phyloP scores from a whole-genome alignment of 2,797 vertebrate species.

The Phoxinus dragarum region DNA sequence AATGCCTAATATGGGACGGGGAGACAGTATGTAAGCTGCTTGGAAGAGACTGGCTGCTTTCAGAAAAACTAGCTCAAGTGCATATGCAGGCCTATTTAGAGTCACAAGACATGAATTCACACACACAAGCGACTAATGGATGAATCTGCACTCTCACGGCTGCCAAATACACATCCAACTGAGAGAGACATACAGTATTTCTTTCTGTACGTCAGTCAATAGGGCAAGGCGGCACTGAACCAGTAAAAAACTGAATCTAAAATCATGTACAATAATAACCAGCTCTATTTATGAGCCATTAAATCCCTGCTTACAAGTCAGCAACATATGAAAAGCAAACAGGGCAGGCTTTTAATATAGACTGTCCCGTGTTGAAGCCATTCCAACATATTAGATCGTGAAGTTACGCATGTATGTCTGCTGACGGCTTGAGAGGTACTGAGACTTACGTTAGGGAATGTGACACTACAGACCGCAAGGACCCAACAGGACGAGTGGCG shows the following conservation, averaged over 20 bases:
- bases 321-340: slow-evolving; percentile 8
- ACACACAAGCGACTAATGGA: neutral
- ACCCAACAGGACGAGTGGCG: neutral
- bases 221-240: neutral
- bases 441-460: slow-evolving; percentile 20
- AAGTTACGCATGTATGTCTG: neutral
- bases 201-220: neutral
- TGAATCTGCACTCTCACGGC: neutral
- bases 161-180: neutral
- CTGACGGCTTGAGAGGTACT: neutral
- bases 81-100: neutral
- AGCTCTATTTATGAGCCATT: neutral
- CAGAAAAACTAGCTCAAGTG: neutral
- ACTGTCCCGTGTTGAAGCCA: neutral
- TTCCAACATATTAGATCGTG: slow-evolving; percentile 11
- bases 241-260: neutral
- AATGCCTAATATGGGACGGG: slow-evolving; percentile 73
- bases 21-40: slow-evolving; percentile 61
- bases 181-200: neutral
- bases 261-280: neutral
- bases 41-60: slow-evolving; percentile 44
- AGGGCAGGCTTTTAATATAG: neutral
- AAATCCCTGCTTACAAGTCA: neutral
- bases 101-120: neutral
- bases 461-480: slow-evolving; percentile 1